Percentiles rank a stretch among this genome's conserved stretches.
Conservation (phyloP, 2,888 invertebrate species). For the Dicranocentrus wangi region DNA sequence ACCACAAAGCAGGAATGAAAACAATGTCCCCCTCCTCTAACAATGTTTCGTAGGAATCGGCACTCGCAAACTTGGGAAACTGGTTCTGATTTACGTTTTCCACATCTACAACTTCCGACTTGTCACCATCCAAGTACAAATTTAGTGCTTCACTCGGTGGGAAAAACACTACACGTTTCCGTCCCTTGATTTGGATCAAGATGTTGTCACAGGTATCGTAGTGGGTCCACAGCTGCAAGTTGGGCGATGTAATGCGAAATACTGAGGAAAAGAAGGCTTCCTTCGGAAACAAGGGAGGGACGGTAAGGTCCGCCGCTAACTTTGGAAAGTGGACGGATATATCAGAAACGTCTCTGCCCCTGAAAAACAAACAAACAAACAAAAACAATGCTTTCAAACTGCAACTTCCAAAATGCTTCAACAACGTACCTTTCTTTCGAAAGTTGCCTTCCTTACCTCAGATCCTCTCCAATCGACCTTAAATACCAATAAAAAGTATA, state of each 20-base stretch:
- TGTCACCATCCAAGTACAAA: constrained; percentile 78
- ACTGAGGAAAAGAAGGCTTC: constrained; percentile 77
- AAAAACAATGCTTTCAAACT: neutral
- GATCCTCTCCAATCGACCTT: constrained; percentile 76
- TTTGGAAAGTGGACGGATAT: constrained; percentile 76
- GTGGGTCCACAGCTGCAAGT: constrained; percentile 78
- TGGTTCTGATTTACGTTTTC: constrained; percentile 76
- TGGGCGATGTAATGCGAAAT: constrained; percentile 77
- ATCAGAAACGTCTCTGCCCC: constrained; percentile 76
- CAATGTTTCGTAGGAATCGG: constrained; percentile 75
- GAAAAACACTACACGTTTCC: constrained; percentile 77
- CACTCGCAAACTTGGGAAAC: constrained; percentile 76
- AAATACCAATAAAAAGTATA: constrained; percentile 74
- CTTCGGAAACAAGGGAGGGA: constrained; percentile 75
- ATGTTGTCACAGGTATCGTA: constrained; percentile 79
- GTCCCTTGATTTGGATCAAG: constrained; percentile 77
- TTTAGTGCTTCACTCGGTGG: constrained; percentile 76
- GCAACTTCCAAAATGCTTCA: neutral
- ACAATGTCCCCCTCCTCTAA: constrained; percentile 77
- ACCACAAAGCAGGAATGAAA: constrained; percentile 79
- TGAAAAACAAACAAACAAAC: constrained; percentile 15
- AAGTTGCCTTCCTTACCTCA: constrained; percentile 73
- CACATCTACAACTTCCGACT: constrained; percentile 77
- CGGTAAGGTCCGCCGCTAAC: constrained; percentile 75
- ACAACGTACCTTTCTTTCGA: too few species aligned